Percentiles rank a stretch among this genome's conserved stretches.
Evolutionary conservation across 2,113 vertebrate species (phyloP).

Genomic region (Clarias gariepinus): DNA sequence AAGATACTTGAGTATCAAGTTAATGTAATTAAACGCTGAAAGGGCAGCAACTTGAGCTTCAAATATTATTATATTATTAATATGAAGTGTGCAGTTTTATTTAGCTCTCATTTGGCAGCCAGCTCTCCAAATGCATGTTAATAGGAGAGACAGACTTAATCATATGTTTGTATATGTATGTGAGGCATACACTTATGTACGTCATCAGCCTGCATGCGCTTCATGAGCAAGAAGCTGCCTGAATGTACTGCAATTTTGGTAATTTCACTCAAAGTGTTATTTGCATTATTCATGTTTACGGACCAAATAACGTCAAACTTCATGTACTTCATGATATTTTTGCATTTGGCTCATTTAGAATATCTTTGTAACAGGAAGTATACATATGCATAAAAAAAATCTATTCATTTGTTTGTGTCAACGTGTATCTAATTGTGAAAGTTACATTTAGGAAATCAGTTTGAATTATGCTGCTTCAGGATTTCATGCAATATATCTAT

Average conservation of each 20-base stretch:
- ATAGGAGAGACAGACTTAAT: slow-evolving; percentile 45
- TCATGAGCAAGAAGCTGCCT: slow-evolving; percentile 69
- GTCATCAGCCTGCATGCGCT: slow-evolving; percentile 77
- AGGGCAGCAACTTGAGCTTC: slow-evolving; percentile 15
- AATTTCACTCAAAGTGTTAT: slow-evolving; percentile 58
- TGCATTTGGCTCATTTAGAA: slow-evolving; percentile 62
- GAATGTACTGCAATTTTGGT: slow-evolving; percentile 73
- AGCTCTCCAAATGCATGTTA: slow-evolving; percentile 65
- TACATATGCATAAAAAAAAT: slow-evolving; percentile 67
- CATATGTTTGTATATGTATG: slow-evolving; percentile 43
- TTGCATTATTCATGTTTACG: slow-evolving; percentile 60
- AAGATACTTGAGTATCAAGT: slow-evolving; percentile 25
- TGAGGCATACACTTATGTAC: slow-evolving; percentile 57
- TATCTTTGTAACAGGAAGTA: slow-evolving; percentile 65
- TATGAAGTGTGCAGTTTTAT: slow-evolving; percentile 38
- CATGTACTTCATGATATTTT: slow-evolving; percentile 46
- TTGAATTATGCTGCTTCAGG: slow-evolving; percentile 50
- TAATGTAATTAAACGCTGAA: slow-evolving; percentile 31
- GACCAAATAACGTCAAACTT: slow-evolving; percentile 68
- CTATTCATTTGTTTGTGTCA: slow-evolving; percentile 41
- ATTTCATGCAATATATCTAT: slow-evolving; percentile 53
- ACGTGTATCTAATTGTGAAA: slow-evolving; percentile 34
- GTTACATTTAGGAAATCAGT: slow-evolving; percentile 34
- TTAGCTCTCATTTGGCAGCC: slow-evolving; percentile 55
- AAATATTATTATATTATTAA: slow-evolving; percentile 16